A percentile compares a stretch with the other conserved stretches of the same genome.
Conservation (phyloP, 2,797 vertebrate genomes). For the Pelochelys cantorii region DNA sequence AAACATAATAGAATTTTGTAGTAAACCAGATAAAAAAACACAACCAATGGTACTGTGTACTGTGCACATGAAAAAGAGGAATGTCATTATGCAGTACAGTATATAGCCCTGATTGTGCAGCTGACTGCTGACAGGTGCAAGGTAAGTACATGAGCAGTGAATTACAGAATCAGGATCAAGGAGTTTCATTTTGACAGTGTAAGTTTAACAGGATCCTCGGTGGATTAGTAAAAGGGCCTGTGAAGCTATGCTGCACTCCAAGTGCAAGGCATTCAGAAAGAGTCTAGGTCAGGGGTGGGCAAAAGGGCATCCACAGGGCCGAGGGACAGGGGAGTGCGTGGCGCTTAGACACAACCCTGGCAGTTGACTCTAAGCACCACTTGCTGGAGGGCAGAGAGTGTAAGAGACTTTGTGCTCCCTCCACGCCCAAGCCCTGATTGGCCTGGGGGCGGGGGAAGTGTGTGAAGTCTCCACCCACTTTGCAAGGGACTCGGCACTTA, state of each 20-base stretch:
- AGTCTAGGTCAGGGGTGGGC: not conserved
- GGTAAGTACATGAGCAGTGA: not conserved
- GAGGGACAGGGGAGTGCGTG: too few relatives aligned
- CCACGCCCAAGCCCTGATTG: too few relatives aligned
- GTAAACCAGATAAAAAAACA: not conserved
- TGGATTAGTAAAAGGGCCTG: not conserved
- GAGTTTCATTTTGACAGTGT: not conserved
- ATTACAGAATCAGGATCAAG: not conserved
- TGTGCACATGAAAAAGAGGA: not conserved
- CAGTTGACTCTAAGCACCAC: too few relatives aligned
- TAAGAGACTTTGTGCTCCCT: too few relatives aligned
- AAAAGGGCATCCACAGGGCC: too few relatives aligned
- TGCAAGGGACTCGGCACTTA: too few relatives aligned
- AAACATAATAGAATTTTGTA: not conserved
- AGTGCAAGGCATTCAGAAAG: not conserved
- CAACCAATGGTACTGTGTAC: not conserved
- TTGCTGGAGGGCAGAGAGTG: too few relatives aligned
- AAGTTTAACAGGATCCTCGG: not conserved
- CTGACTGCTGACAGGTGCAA: not conserved
- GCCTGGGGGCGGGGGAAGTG: too few relatives aligned
- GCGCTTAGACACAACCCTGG: too few relatives aligned
- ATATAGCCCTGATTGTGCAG: rapidly evolving
- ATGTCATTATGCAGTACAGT: not conserved
- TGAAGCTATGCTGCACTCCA: not conserved
- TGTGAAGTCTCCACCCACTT: too few relatives aligned